phyloP scores from a whole-genome alignment of 2,888 invertebrate species.

The Molorchus minor region DNA sequence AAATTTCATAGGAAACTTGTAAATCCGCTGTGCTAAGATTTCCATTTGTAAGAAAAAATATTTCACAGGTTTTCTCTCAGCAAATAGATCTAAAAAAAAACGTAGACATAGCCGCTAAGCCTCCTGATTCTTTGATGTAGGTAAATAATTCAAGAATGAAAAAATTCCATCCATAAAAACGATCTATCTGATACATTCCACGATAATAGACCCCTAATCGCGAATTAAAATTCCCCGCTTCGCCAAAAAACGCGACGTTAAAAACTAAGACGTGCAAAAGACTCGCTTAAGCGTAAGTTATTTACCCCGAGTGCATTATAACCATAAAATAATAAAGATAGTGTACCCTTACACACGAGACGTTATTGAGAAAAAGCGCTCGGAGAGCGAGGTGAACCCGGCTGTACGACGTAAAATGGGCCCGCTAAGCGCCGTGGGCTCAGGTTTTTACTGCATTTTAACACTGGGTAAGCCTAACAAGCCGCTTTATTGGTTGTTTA shows the following conservation, averaged over 20 bases:
- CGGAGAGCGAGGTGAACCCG: constrained; percentile 53
- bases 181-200: no score
- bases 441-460: constrained; percentile 62
- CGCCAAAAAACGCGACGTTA: constrained; percentile 30
- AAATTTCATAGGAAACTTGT: no score
- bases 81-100: no score
- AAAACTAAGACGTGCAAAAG: constrained; percentile 38
- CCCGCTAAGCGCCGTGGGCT: constrained; percentile 53
- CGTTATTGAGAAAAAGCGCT: constrained; percentile 29
- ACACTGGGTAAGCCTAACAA: constrained; percentile 60
- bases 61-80: no score
- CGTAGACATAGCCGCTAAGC: no score
- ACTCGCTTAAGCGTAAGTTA: constrained; percentile 45
- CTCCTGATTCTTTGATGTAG: no score
- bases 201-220: no score
- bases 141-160: no score
- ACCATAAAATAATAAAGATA: constrained; percentile 60
- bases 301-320: constrained; percentile 52
- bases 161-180: no score
- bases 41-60: no score
- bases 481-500: constrained; percentile 60
- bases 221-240: constrained; percentile 32
- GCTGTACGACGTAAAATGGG: constrained; percentile 54
- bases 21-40: no score
- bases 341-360: constrained; percentile 51